Evolutionary conservation across 2,113 vertebrate genomes (phyloP), one percentile per base, ranked within the genome.

Genomic region (Mobula hypostoma): DNA sequence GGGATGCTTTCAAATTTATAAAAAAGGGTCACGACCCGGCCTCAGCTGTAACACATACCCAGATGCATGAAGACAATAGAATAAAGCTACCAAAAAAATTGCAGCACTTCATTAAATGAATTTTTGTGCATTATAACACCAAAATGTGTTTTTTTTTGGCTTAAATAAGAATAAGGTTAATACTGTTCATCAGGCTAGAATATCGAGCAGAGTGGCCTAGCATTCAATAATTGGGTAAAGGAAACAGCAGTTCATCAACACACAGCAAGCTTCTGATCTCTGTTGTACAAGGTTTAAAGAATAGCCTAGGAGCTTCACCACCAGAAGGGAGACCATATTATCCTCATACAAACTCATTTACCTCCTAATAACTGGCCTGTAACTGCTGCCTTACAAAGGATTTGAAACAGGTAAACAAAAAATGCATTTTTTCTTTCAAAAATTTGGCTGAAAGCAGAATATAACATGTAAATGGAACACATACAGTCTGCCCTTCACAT

Each of bases 1-100:
- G 95, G 95, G 95, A 94, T 95, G 95, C 95, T 95, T 95, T 95
- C 96, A 96, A 95, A 96, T 95, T 94, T 95, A 95, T 96, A 95
- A 96, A 94, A 92, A 94, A 95, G 95, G 95, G 96, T 96, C 96
- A 61, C 0, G 94, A 97, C 96, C 95, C 91, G 91, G 91, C 27
- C 91, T 93, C 91, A 93, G 91, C 91, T 93, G 91, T 94, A 94
- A 94, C 94, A 12, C 95, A 85, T 94, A 79, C 94, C 95, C 5
- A 94, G 94, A 95, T 14, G 93, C 94, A 88, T 8, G 6, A 48
- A 94, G 95, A 94, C 91, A 93, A 93, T 29, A 15, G 91, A 48
- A 93, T 93, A 76, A 93, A 93, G 56, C 61, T 21, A 74, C 21
- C 70, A 74, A 76, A 90, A 88, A 93, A 93, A 76, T 93, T 93